Evolutionary conservation across 2,888 invertebrate genomes (phyloP).

Genomic region (Thera britannica): DNA sequence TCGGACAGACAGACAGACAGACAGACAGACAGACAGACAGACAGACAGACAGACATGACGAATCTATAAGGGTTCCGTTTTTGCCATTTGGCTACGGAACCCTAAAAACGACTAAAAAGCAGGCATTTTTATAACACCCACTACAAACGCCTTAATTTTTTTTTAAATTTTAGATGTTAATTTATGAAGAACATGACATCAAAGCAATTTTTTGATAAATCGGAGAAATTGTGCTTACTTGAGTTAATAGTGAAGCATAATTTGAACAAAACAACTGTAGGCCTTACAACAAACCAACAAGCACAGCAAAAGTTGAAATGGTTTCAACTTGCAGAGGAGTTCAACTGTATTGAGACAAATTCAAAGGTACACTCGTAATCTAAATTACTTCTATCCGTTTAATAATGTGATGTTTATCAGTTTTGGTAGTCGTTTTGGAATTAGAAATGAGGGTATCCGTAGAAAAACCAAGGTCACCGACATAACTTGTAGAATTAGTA

Average conservation of each 20-base stretch:
- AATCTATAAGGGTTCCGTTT: too few relatives aligned
- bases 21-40: too few relatives aligned
- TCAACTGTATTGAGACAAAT: constrained; percentile 5
- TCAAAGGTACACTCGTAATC: constrained; percentile 4
- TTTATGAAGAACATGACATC: constrained; percentile 7
- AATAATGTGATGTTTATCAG: too few relatives aligned
- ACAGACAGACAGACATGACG: too few relatives aligned
- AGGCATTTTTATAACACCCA: neutral
- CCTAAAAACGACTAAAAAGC: too few relatives aligned
- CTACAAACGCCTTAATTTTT: neutral
- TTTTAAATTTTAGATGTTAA: constrained; percentile 5
- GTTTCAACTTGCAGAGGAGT: constrained; percentile 11
- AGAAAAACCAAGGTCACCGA: too few relatives aligned
- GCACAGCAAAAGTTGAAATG: constrained; percentile 5
- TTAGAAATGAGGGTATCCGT: too few relatives aligned
- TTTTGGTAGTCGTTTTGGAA: too few relatives aligned
- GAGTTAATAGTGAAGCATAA: constrained; percentile 8
- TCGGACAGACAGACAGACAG: too few relatives aligned
- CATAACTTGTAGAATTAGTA: too few relatives aligned
- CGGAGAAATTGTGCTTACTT: constrained; percentile 8
- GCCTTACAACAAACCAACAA: neutral
- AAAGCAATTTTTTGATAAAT: constrained; percentile 5
- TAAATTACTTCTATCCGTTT: neutral
- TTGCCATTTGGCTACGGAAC: too few relatives aligned
- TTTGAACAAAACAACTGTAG: constrained; percentile 4